A percentile compares a stretch with the other conserved stretches of the same genome.
These are phyloP conservation scores for Tetraneura akinire DNA, from an alignment of 1,140 invertebrate genomes.

Conservation along the genomic window DNA sequence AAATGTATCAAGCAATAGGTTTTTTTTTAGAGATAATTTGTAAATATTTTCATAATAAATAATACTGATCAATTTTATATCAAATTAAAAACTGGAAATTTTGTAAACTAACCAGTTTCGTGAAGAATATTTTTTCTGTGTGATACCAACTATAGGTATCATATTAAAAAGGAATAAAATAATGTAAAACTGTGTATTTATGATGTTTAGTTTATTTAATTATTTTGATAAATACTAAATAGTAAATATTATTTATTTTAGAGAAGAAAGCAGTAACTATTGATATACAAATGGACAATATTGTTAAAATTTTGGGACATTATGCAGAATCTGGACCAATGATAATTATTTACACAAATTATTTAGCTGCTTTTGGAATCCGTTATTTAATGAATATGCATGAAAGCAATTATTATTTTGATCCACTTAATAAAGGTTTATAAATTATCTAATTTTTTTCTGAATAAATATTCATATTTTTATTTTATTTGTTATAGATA, in stretches of 20 bases:
- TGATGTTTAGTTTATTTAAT: too few relatives aligned
- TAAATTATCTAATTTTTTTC: background rate
- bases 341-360: constrained; percentile 75
- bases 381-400: constrained; percentile 71
- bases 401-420: constrained; percentile 61
- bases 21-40: too few relatives aligned
- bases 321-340: constrained; percentile 70
- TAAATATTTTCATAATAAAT: too few relatives aligned
- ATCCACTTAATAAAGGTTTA: constrained; percentile 12
- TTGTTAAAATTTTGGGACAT: constrained; percentile 73
- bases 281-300: constrained; percentile 66
- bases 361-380: constrained; percentile 67
- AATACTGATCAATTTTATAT: too few relatives aligned
- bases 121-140: too few relatives aligned
- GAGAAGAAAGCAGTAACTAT: constrained; percentile 65
- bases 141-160: too few relatives aligned
- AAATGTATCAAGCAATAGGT: too few relatives aligned
- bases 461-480: background rate
- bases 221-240: too few relatives aligned
- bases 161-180: too few relatives aligned
- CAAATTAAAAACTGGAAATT: too few relatives aligned
- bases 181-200: too few relatives aligned
- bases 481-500: background rate
- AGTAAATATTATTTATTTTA: constrained; percentile 64
- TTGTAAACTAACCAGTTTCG: too few relatives aligned